Evolutionary conservation across 2,113 vertebrate genomes (phyloP).

Genomic region (Charadrius vociferus): DNA sequence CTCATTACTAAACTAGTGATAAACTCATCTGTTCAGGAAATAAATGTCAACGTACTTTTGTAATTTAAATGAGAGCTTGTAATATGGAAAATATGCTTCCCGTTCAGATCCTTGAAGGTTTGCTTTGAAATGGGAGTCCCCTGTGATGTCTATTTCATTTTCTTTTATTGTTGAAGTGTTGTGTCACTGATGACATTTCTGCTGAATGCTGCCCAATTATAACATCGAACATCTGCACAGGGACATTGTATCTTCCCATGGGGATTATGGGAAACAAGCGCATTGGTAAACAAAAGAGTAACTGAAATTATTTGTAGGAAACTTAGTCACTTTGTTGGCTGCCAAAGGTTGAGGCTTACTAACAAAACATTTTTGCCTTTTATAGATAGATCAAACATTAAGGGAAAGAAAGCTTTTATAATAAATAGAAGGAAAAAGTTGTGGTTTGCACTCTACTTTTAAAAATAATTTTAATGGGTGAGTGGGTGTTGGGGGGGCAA

Average conservation of each 20-base stretch:
- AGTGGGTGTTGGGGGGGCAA: background rate
- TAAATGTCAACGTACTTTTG: conserved; percentile 56
- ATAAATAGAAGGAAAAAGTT: background rate
- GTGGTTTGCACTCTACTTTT: conserved; percentile 14
- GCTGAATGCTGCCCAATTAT: conserved; percentile 61
- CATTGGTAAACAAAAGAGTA: conserved; percentile 22
- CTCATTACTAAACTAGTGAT: conserved; percentile 47
- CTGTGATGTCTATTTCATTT: conserved; percentile 48
- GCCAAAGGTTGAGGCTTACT: conserved; percentile 36
- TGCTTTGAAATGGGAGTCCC: conserved; percentile 68
- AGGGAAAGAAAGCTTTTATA: conserved; percentile 19
- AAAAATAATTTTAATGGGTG: conserved; percentile 16
- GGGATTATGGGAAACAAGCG: conserved; percentile 26
- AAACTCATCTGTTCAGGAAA: conserved; percentile 61
- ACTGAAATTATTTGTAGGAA: conserved; percentile 51
- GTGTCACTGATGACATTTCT: conserved; percentile 55
- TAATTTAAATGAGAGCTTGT: conserved; percentile 71
- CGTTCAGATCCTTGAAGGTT: conserved; percentile 51
- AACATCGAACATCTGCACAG: conserved; percentile 44
- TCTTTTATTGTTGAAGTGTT: conserved; percentile 46
- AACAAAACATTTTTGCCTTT: conserved; percentile 37
- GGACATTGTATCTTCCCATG: background rate
- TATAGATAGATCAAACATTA: conserved; percentile 52
- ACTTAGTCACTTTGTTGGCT: conserved; percentile 42
- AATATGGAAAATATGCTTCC: conserved; percentile 58